phyloP scores from a whole-genome alignment of 1,140 invertebrate species.

The Trichonephila clavipes region DNA sequence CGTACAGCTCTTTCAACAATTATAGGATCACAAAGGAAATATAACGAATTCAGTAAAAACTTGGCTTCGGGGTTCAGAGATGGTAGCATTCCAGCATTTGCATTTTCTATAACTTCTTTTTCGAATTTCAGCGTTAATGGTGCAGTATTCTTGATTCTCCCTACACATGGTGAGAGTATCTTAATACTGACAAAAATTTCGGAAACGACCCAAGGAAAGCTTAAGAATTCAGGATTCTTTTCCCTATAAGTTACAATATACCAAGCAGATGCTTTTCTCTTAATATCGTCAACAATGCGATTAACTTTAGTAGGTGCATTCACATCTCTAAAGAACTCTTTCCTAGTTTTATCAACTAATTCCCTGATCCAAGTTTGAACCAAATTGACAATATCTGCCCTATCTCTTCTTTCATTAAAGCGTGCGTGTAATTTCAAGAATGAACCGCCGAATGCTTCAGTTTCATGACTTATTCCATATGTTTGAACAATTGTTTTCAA shows the following conservation, averaged over 20 bases:
- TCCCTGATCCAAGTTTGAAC: constrained; percentile 2
- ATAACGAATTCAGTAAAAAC: neutral
- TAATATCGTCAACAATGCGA: neutral
- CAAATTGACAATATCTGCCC: constrained; percentile 9
- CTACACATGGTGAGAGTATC: neutral
- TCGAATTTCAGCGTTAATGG: constrained; percentile 19
- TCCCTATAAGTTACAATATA: constrained; percentile 58
- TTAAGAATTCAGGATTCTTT: constrained; percentile 39
- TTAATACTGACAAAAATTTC: constrained; percentile 34
- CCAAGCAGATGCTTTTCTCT: constrained; percentile 62
- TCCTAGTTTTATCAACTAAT: constrained; percentile 8
- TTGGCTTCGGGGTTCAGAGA: neutral
- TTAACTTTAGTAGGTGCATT: neutral
- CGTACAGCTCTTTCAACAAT: constrained; percentile 53
- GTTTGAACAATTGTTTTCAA: constrained; percentile 51
- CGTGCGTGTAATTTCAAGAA: constrained; percentile 39
- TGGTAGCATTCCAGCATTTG: neutral
- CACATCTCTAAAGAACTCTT: constrained; percentile 28
- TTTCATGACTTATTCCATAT: constrained; percentile 56
- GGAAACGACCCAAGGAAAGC: constrained; percentile 61
- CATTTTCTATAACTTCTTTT: neutral
- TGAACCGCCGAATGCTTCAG: constrained; percentile 50
- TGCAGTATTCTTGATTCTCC: neutral
- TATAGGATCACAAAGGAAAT: neutral
- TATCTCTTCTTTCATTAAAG: constrained; percentile 33